Percentiles rank a stretch among this genome's conserved stretches.
These are phyloP conservation scores for Darevskia nairensis DNA, from an alignment of 2,797 vertebrate species.

Conservation along the genomic window DNA sequence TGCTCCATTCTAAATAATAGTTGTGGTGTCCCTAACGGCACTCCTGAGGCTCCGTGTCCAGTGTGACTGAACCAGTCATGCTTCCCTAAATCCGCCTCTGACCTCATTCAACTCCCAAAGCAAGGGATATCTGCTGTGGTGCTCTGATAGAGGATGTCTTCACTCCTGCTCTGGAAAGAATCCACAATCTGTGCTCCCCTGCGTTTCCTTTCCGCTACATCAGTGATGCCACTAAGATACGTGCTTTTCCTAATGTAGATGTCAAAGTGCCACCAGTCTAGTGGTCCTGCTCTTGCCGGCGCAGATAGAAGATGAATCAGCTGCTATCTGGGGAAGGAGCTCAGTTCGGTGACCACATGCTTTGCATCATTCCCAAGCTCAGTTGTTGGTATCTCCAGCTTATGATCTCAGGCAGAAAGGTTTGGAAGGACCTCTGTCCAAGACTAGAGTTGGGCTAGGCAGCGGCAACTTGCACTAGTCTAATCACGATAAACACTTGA, in stretches of 20 bases:
- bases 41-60: too few relatives aligned
- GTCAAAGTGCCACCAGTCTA: background rate
- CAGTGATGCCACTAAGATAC: background rate
- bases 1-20: too few relatives aligned
- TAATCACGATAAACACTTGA: background rate
- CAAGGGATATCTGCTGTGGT: background rate
- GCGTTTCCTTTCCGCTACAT: background rate
- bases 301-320: background rate
- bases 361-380: background rate
- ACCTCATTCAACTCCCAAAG: background rate
- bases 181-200: background rate
- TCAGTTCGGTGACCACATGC: background rate
- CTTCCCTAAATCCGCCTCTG: too few relatives aligned
- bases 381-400: background rate
- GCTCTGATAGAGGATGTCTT: background rate
- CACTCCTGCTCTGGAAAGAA: background rate
- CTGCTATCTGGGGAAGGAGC: background rate
- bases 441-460: background rate
- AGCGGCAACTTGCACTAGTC: background rate
- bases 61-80: too few relatives aligned
- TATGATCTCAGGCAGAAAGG: background rate
- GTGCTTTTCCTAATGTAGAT: background rate
- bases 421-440: background rate
- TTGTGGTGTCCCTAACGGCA: too few relatives aligned
- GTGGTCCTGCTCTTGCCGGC: too few relatives aligned